Evolutionary conservation across 1,140 invertebrate species (phyloP).

Genomic region (Rhizoglyphus robini): DNA sequence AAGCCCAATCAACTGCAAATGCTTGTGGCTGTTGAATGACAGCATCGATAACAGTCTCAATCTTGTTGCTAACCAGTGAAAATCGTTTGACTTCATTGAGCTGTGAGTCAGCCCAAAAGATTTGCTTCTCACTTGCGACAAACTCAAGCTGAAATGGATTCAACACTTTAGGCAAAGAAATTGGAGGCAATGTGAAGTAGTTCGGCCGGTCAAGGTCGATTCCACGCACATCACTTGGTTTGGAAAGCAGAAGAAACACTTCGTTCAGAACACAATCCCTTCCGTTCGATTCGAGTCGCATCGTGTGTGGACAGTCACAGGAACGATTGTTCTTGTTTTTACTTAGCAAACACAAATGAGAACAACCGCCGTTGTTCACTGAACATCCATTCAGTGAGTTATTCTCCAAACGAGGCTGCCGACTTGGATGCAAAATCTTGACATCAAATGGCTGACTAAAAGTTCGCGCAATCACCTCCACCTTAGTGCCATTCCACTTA

Average conservation of each 20-base stretch:
- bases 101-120: conserved; percentile 65
- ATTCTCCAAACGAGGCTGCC: conserved; percentile 38
- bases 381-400: conserved; percentile 38
- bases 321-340: conserved; percentile 41
- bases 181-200: conserved; percentile 61
- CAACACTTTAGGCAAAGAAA: conserved; percentile 43
- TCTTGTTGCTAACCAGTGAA: conserved; percentile 47
- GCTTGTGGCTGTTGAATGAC: conserved; percentile 39
- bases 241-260: conserved; percentile 55
- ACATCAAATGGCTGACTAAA: conserved; percentile 70
- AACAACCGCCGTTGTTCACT: conserved; percentile 46
- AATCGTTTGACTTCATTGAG: conserved; percentile 56
- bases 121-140: conserved; percentile 44
- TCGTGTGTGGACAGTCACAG: conserved; percentile 65
- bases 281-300: conserved; percentile 44
- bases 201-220: conserved; percentile 57
- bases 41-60: conserved; percentile 57
- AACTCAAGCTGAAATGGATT: conserved; percentile 52
- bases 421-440: conserved; percentile 59
- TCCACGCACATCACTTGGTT: conserved; percentile 61
- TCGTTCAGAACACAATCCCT: conserved; percentile 57
- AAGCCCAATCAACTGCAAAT: conserved; percentile 59
- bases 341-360: conserved; percentile 48
- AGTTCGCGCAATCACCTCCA: conserved; percentile 43
- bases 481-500: conserved; percentile 48